phyloP scores from a whole-genome alignment of 2,888 invertebrate species.

The Loripinus fragilis region DNA sequence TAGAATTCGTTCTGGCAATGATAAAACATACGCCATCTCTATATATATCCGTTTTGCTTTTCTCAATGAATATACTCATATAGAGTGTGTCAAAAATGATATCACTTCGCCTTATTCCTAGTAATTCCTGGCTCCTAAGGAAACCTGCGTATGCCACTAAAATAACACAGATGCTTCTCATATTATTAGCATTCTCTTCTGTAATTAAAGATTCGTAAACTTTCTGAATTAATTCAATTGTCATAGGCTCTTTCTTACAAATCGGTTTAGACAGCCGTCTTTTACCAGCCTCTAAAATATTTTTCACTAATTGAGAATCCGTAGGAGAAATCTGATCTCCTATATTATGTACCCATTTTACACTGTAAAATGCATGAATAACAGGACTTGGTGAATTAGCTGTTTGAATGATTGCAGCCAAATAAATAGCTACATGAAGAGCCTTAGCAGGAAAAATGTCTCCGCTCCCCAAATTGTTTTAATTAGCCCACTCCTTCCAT shows the following conservation, averaged over 20 bases:
- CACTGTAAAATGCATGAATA: constrained; percentile 40
- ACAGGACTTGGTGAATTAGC: constrained; percentile 43
- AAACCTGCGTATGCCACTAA: constrained; percentile 32
- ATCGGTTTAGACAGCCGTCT: constrained; percentile 20
- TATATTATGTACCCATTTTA: constrained; percentile 45
- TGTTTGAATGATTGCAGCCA: constrained; percentile 35
- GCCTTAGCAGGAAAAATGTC: constrained; percentile 49
- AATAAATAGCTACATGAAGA: constrained; percentile 40
- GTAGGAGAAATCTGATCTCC: constrained; percentile 30
- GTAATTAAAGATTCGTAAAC: constrained; percentile 8
- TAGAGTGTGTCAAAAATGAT: constrained; percentile 20
- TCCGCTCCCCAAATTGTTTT: constrained; percentile 28
- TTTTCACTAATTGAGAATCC: constrained; percentile 26
- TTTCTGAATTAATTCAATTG: constrained; percentile 1
- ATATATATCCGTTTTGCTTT: constrained; percentile 39
- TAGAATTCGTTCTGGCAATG: constrained; percentile 24
- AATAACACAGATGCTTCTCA: constrained; percentile 20
- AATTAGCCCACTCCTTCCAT: constrained; percentile 39
- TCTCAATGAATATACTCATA: constrained; percentile 37
- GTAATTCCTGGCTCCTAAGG: constrained; percentile 29
- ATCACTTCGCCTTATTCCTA: constrained; percentile 31
- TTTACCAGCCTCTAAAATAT: constrained; percentile 40
- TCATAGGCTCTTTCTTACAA: constrained; percentile 40
- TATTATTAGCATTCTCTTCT: constrained; percentile 13
- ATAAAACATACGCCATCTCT: constrained; percentile 35